These are phyloP conservation scores for Pocillopora verrucosa DNA, from an alignment of 64 coral and sea anemone species.

Conservation along the genomic window DNA sequence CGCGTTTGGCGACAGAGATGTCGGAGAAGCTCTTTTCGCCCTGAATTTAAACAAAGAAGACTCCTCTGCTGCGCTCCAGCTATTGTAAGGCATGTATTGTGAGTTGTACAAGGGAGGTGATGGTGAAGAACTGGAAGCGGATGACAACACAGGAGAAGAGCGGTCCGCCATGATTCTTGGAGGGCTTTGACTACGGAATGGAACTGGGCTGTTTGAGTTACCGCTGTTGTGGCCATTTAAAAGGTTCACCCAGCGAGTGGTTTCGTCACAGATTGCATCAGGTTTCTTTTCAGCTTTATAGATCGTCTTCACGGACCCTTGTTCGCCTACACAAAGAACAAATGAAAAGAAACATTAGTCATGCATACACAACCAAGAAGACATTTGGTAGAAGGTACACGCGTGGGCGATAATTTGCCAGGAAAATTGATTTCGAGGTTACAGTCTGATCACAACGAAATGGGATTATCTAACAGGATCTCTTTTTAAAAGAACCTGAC, in stretches of 20 bases:
- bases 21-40: conserved; percentile 36
- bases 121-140: conserved; percentile 57
- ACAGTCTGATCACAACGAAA: not conserved
- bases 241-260: conserved; percentile 87
- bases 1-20: conserved; percentile 88
- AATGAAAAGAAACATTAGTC: conserved; percentile 64
- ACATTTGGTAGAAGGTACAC: conserved; percentile 3
- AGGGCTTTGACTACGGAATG: conserved; percentile 42
- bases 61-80: conserved; percentile 91
- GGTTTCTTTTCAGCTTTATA: conserved; percentile 80
- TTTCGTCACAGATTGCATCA: conserved; percentile 90
- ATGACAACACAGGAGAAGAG: conserved; percentile 65
- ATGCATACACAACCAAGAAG: conserved; percentile 52
- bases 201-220: conserved; percentile 46
- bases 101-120: conserved; percentile 56
- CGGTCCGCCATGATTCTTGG: conserved; percentile 46
- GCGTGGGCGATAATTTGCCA: conserved; percentile 9
- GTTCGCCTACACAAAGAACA: conserved; percentile 78
- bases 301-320: conserved; percentile 79
- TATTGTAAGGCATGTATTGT: conserved; percentile 62
- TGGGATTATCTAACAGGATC: not conserved
- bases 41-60: conserved; percentile 53
- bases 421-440: not conserved
- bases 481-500: not conserved
- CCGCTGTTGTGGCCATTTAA: conserved; percentile 84